Conservation (phyloP, 2,888 invertebrate species). For the Sesamia inferens region DNA sequence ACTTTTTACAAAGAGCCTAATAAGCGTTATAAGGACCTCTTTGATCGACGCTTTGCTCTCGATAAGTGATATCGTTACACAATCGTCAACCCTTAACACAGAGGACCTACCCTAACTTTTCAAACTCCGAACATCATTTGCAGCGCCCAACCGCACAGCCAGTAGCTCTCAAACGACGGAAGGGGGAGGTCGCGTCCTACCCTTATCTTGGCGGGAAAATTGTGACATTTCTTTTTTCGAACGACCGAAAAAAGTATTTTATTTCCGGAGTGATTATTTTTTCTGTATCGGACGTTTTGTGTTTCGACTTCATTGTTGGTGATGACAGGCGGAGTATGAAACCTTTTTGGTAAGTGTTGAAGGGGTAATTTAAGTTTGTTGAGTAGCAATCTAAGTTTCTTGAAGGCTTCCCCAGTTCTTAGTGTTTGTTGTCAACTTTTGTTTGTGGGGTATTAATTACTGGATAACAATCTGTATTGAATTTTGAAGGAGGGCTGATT, state of each 20-base stretch:
- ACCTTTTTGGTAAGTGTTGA: constrained; percentile 57
- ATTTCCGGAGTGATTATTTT: constrained; percentile 49
- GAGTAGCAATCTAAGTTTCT: constrained; percentile 61
- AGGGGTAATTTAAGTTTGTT: constrained; percentile 60
- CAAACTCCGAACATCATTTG: constrained; percentile 79
- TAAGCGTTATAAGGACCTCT: not conserved
- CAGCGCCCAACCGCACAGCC: constrained; percentile 70
- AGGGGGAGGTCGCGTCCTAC: constrained; percentile 69
- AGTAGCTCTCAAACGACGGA: constrained; percentile 74
- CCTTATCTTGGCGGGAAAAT: constrained; percentile 73
- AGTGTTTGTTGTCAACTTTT: constrained; percentile 60
- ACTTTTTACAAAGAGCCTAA: not conserved
- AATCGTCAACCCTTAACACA: constrained; percentile 58
- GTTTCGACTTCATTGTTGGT: constrained; percentile 33
- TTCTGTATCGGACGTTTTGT: constrained; percentile 42
- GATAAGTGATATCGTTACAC: constrained; percentile 6
- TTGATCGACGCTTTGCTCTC: constrained; percentile 15
- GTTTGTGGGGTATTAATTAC: constrained; percentile 57
- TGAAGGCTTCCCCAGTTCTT: constrained; percentile 46
- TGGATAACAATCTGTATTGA: constrained; percentile 41
- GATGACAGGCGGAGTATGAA: constrained; percentile 28
- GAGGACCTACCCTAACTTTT: constrained; percentile 69
- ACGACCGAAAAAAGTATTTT: constrained; percentile 52
- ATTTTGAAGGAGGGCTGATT: constrained; percentile 18
- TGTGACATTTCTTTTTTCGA: constrained; percentile 72